Base-by-base conservation (phyloP, 2,888 invertebrate genomes). In the Pristionchus entomophagus region DNA sequence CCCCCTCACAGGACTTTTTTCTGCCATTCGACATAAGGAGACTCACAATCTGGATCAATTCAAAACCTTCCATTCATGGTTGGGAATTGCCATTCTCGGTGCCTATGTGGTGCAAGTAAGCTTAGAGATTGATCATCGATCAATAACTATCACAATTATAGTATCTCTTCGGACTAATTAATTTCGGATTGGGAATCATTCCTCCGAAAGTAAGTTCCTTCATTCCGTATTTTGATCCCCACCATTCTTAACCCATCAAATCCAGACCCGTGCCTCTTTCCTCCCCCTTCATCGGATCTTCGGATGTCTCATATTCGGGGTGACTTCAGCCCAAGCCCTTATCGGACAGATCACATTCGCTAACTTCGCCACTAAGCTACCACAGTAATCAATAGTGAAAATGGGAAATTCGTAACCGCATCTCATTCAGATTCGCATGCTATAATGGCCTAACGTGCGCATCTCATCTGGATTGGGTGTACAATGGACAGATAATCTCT, bases 21-120 rank as follows among this genome's bases (percentile, higher is more conserved):
- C 73, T 5, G 41, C 38, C 49, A 84, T 84, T 73, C 59, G 41
- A 38, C 69, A 84, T 32, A 84, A 84, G 35, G 56, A 84, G 5
- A 38, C 41, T 6, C 49, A 73, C 26, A 38, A 49, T 8, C 2
- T 84, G n/a, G 41, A 65, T 26, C 89, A 90, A 73, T 91, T 92
- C 86, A 77, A 87, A 17, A 88, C 88, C 14, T 88, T 90, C 29
- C 91, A 92, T 87, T 88, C 89, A 73, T 92, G 92, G 92, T 85
- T 92, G 73, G 91, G 91, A 14, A 65, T 91, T 49, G 87, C 86
- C 17, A 81, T 91, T 14, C 87, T 91, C 35, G 77, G 88, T 26
- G 88, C 89, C 41, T 91, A 89, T 86, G 29, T 91, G 22, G 84
- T 90, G 73, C 92, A 91, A 88, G 91, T 91, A 29, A 49, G 49